Percentiles rank a stretch among this genome's conserved stretches.
Evolutionary conservation across 2,888 invertebrate species (phyloP).

Genomic region (Rosalia funebris): DNA sequence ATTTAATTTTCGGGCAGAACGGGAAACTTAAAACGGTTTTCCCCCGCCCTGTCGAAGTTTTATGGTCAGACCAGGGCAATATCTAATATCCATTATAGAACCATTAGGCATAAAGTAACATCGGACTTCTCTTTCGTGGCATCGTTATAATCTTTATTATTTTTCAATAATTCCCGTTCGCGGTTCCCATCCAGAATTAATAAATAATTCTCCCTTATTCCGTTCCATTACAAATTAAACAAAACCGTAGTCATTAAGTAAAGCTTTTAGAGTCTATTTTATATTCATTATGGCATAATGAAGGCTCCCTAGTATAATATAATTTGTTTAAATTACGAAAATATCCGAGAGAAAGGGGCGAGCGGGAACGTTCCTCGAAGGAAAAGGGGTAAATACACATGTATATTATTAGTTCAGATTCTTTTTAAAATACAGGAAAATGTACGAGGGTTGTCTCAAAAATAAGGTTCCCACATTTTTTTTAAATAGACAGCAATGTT

Average conservation of each 20-base stretch:
- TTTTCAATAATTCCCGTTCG: slow-evolving; percentile 4
- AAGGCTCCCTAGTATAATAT: slow-evolving; percentile 7
- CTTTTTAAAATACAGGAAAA: too few species aligned
- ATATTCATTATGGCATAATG: slow-evolving; percentile 15
- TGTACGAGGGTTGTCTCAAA: too few species aligned
- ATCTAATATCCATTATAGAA: background rate
- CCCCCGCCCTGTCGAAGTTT: background rate
- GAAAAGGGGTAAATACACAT: too few species aligned
- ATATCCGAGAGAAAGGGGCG: too few species aligned
- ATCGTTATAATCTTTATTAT: slow-evolving; percentile 10
- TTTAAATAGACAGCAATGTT: too few species aligned
- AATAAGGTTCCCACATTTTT: too few species aligned
- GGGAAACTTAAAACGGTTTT: background rate
- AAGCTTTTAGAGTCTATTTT: slow-evolving; percentile 17
- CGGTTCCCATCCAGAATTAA: slow-evolving; percentile 4
- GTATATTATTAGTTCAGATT: too few species aligned
- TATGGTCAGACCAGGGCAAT: background rate
- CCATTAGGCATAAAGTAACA: slow-evolving; percentile 9
- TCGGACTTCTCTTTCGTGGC: slow-evolving; percentile 3
- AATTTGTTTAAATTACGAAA: slow-evolving; percentile 15
- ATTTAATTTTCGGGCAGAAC: too few species aligned
- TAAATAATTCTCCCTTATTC: slow-evolving; percentile 9
- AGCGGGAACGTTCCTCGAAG: too few species aligned
- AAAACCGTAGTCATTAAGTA: slow-evolving; percentile 13
- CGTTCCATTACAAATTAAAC: slow-evolving; percentile 9